Evolutionary conservation across 2,888 invertebrate genomes (phyloP).

Genomic region (Aproaerema taeniolella): DNA sequence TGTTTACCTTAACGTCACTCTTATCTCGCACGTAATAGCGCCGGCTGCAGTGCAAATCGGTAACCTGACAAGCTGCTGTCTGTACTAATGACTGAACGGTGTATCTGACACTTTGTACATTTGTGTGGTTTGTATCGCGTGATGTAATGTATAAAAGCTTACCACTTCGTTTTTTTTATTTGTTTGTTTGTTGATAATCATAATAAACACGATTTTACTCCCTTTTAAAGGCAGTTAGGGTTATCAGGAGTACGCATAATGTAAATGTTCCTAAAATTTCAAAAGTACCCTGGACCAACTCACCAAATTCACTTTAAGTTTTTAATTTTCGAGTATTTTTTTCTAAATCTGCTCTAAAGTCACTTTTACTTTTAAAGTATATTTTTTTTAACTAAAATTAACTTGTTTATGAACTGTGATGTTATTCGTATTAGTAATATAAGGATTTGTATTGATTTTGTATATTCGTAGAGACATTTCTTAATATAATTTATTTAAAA

Average conservation of each 20-base stretch:
- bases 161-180: conserved; percentile 28
- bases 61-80: no score
- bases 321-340: conserved; percentile 48
- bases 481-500: conserved; percentile 74
- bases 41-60: no score
- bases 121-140: conserved; percentile 20
- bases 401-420: conserved; percentile 78
- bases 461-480: conserved; percentile 73
- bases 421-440: conserved; percentile 74
- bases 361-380: conserved; percentile 60
- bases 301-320: conserved; percentile 64
- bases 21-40: no score
- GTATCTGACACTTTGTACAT: conserved; percentile 25
- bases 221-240: conserved; percentile 51
- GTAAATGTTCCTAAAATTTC: conserved; percentile 66
- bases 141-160: conserved; percentile 15
- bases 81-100: conserved; percentile 62
- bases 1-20: no score
- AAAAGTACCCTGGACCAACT: conserved; percentile 52
- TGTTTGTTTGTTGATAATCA: conserved; percentile 24
- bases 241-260: conserved; percentile 33
- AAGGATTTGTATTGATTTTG: conserved; percentile 74
- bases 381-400: conserved; percentile 60
- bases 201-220: conserved; percentile 29
- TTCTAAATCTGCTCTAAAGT: conserved; percentile 42